These are phyloP conservation scores for Aptenodytes patagonicus DNA, from an alignment of 2,113 vertebrate genomes.

Conservation along the genomic window DNA sequence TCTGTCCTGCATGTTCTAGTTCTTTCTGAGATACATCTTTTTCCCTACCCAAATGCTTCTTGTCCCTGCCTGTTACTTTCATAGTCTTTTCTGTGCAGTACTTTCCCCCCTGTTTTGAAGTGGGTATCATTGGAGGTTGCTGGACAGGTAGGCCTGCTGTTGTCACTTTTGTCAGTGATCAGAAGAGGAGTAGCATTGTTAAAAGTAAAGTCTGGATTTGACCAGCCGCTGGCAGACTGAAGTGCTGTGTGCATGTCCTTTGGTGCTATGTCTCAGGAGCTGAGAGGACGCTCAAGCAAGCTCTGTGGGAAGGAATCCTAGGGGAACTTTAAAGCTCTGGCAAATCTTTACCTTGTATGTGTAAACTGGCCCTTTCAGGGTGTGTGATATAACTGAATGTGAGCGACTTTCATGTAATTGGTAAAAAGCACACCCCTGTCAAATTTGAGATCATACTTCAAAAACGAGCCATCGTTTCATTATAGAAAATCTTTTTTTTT, in stretches of 20 bases:
- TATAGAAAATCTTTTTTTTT: not conserved
- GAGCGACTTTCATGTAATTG: not conserved
- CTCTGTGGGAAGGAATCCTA: not conserved
- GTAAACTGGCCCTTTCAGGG: not conserved
- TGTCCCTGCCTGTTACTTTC: not conserved
- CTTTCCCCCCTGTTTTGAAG: not conserved
- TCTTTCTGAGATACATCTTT: not conserved
- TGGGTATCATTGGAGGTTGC: not conserved
- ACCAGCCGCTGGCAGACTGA: not conserved
- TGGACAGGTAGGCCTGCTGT: not conserved
- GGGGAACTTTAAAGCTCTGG: not conserved
- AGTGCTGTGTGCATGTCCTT: not conserved
- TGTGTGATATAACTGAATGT: not conserved
- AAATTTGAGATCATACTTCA: not conserved
- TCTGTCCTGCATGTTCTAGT: fast-evolving
- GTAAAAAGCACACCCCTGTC: not conserved
- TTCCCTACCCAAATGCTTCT: not conserved
- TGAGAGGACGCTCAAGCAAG: not conserved
- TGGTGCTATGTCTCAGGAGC: not conserved
- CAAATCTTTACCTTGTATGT: fast-evolving
- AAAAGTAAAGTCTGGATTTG: not conserved
- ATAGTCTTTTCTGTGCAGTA: not conserved
- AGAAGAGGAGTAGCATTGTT: not conserved
- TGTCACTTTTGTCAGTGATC: not conserved
- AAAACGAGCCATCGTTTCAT: not conserved